Conservation (phyloP, 2,888 invertebrate genomes). For the Acanthoscelides obtectus region DNA sequence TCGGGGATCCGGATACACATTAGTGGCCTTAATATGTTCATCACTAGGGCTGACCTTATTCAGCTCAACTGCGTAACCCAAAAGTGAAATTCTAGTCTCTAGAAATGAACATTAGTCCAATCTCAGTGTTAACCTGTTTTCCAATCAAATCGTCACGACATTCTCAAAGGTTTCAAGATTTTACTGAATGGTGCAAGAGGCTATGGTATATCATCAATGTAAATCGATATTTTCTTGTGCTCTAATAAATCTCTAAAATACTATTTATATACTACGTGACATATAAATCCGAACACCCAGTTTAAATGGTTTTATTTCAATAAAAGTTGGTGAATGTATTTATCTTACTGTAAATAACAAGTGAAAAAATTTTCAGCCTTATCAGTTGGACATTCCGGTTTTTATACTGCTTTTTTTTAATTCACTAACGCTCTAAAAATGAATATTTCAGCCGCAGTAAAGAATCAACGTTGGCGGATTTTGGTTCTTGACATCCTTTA, state of each 20-base stretch:
- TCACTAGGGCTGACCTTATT: slow-evolving; percentile 17
- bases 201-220: neutral
- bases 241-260: slow-evolving; percentile 21
- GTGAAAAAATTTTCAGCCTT: too few relatives aligned
- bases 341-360: too few relatives aligned
- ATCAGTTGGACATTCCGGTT: too few relatives aligned
- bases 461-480: too few relatives aligned
- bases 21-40: slow-evolving; percentile 9
- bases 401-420: too few relatives aligned
- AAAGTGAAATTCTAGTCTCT: slow-evolving; percentile 20
- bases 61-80: slow-evolving; percentile 26
- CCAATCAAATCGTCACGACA: neutral
- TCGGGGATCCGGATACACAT: slow-evolving; percentile 18
- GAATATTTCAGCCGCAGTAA: too few relatives aligned
- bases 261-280: slow-evolving; percentile 16
- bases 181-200: slow-evolving; percentile 21
- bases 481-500: too few relatives aligned
- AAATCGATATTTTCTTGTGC: neutral
- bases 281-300: too few relatives aligned
- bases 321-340: too few relatives aligned
- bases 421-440: too few relatives aligned
- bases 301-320: too few relatives aligned
- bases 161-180: slow-evolving; percentile 23
- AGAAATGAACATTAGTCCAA: neutral
- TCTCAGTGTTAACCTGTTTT: neutral